Evolutionary conservation across 1,140 invertebrate species (phyloP), one percentile per base, ranked within the genome.

Genomic region (Ridgeia piscesae): DNA sequence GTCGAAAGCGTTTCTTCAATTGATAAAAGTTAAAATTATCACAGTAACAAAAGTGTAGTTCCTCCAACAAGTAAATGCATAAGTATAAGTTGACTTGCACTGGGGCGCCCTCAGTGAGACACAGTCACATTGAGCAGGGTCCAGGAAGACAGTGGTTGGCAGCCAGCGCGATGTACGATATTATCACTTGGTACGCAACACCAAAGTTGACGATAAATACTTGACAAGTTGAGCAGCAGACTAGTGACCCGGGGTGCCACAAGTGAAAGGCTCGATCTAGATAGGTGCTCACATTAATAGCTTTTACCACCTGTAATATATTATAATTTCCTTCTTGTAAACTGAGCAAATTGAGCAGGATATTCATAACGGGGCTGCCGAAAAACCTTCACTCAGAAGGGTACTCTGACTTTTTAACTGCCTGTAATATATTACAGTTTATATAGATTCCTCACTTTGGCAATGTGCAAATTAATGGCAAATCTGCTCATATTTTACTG

Each of bases 11-110:
- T 77, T 77, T 77, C 58, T 77, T 77, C 11, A 77, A 77, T 77
- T 77, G 58, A 21, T 77, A 77, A 77, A 77, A 77, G 58, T 77
- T 77, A 77, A 77, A 77, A 77, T 77, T 77, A 77, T 77, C 58
- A 77, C 58, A 77, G 58, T 77, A 77, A 77, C 58, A 77, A 77
- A 77, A 77, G 58, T 77, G 58, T 77, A 77, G 17, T 77, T 77
- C 27, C 58, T 77, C 58, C 58, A 31, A 77, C 58, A 77, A 77
- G 58, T 21, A 14, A 77, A 77, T 77, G 58, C 17, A 77, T 77
- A 77, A 77, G 11, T 9, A 77, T 21, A 77, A 21, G 17, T 77
- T 77, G 58, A n/a, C n/a, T n/a, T n/a, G 58, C 58, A 77, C 11
- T 77, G 27, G 17, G 14, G 58, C 17, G 58, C 58, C 58, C 58